Conservation (phyloP, 2,888 invertebrate genomes). For the Lochmaea capreae region DNA sequence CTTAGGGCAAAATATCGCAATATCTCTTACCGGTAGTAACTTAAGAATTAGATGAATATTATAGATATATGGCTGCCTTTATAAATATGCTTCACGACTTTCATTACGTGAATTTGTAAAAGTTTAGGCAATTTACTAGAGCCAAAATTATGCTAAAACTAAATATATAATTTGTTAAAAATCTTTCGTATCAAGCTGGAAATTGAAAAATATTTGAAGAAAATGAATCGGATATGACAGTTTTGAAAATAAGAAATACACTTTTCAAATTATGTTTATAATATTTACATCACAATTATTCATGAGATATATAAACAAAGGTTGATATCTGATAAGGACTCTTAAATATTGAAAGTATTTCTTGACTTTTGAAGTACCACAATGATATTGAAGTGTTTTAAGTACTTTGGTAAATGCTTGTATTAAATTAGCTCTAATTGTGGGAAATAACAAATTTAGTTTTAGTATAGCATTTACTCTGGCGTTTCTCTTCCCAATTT, state of each 20-base stretch:
- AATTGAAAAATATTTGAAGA: too few species aligned
- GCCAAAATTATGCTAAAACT: background rate
- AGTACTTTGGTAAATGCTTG: background rate
- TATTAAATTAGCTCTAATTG: background rate
- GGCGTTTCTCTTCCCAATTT: background rate
- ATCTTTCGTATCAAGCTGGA: too few species aligned
- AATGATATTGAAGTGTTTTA: background rate
- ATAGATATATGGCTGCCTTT: conserved; percentile 24
- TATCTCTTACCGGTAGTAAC: conserved; percentile 11
- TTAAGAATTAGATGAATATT: conserved; percentile 14
- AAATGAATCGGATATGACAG: too few species aligned
- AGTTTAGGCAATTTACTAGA: background rate
- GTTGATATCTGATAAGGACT: background rate
- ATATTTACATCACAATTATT: too few species aligned
- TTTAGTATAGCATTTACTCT: conserved; percentile 4
- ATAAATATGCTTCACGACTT: conserved; percentile 17
- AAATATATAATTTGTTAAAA: background rate
- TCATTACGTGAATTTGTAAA: background rate
- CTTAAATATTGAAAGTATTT: background rate
- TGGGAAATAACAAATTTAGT: background rate
- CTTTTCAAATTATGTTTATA: too few species aligned
- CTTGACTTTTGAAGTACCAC: conserved; percentile 5
- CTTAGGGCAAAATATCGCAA: conserved; percentile 24
- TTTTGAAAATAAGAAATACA: too few species aligned
- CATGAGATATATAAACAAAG: too few species aligned